Conservation (phyloP, 2,797 vertebrate species). For the Limnodromus scolopaceus region DNA sequence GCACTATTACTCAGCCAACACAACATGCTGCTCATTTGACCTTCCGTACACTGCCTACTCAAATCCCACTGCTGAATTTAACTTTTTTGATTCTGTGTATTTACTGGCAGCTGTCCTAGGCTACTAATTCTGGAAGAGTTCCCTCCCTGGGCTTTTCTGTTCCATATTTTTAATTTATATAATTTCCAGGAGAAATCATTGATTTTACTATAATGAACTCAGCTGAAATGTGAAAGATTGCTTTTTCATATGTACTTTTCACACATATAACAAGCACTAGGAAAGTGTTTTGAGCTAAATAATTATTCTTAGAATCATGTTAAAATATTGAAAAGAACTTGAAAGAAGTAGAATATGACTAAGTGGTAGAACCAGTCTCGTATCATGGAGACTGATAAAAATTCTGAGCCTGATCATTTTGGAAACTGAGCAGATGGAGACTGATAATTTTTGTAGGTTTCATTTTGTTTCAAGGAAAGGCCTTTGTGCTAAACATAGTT, state of each 20-base stretch:
- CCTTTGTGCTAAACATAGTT: not conserved
- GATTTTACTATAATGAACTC: not conserved
- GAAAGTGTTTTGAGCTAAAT: not conserved
- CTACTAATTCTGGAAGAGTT: not conserved
- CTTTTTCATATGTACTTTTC: not conserved
- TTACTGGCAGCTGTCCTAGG: not conserved
- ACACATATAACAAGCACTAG: not conserved
- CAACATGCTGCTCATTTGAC: not conserved
- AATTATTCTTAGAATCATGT: not conserved
- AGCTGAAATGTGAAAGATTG: not conserved
- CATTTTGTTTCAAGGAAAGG: not conserved
- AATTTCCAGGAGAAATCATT: not conserved
- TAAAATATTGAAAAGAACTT: not conserved
- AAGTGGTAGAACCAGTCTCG: not conserved
- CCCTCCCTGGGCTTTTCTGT: not conserved
- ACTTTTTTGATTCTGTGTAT: not conserved
- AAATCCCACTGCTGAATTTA: constrained; percentile 14
- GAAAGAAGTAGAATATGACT: not conserved
- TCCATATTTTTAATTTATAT: not conserved
- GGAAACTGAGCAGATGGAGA: not conserved
- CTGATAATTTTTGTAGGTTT: not conserved
- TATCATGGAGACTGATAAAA: not conserved
- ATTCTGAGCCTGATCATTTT: not conserved
- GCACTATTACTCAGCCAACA: not conserved
- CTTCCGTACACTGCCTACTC: constrained; percentile 1